A percentile compares a stretch with the other conserved stretches of the same genome.
These are phyloP conservation scores for Meloidogyne hapla DNA, from an alignment of 1,140 invertebrate species.

Conservation along the genomic window DNA sequence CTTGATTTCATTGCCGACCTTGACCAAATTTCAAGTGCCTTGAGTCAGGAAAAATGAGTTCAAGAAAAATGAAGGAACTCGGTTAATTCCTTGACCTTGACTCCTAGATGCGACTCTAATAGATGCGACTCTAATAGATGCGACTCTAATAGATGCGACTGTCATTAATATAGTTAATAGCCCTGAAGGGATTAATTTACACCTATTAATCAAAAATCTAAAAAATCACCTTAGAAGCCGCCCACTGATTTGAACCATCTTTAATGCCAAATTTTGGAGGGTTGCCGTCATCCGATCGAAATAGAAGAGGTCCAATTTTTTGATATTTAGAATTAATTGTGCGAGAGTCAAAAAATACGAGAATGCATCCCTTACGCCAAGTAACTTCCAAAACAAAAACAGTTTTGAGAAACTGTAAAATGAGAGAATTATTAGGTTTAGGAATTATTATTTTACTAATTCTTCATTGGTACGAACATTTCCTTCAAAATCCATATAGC, in stretches of 20 bases:
- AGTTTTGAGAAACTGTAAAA: neutral
- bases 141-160: too few species aligned
- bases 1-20: too few species aligned
- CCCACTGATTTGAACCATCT: constrained; percentile 9
- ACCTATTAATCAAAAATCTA: too few species aligned
- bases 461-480: neutral
- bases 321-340: neutral
- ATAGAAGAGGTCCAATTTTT: neutral
- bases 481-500: neutral
- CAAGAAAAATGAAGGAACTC: too few species aligned
- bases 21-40: too few species aligned
- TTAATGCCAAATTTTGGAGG: neutral
- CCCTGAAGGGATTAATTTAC: too few species aligned
- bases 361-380: neutral
- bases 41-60: too few species aligned
- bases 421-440: neutral
- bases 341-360: constrained; percentile 19
- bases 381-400: constrained; percentile 8
- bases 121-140: too few species aligned
- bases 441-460: neutral
- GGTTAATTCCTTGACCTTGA: too few species aligned
- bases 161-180: too few species aligned
- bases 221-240: constrained; percentile 14
- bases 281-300: neutral
- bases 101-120: too few species aligned